Percentiles rank a stretch among this genome's conserved stretches.
Evolutionary conservation across 2,113 vertebrate species (phyloP).

Genomic region (Eptatretus burgeri): DNA sequence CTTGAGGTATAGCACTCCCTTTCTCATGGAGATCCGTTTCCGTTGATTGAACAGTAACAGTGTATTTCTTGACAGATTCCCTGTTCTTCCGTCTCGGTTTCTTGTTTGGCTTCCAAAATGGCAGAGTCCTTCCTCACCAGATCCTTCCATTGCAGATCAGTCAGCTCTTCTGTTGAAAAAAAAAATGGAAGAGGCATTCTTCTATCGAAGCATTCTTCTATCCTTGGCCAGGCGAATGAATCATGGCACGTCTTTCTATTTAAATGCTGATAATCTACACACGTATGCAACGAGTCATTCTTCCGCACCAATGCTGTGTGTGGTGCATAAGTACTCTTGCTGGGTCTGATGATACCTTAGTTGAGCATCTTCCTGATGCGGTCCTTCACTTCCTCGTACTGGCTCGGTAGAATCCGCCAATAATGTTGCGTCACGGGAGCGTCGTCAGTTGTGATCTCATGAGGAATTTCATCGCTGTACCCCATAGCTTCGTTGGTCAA

Average conservation of each 20-base stretch:
- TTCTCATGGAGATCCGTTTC: no score
- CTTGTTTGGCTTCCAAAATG: no score
- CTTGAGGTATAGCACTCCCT: no score
- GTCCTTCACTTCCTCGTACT: not conserved
- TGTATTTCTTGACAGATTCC: no score
- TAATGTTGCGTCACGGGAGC: not conserved
- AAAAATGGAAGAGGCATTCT: no score
- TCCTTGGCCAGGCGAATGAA: not conserved
- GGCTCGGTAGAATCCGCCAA: not conserved
- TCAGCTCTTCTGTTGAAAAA: no score
- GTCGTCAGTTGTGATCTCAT: not conserved
- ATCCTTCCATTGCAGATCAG: no score
- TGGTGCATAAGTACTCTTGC: not conserved
- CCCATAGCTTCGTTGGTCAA: not conserved
- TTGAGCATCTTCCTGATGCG: not conserved
- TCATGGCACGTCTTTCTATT: not conserved
- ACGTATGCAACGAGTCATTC: not conserved
- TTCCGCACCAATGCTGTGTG: not conserved
- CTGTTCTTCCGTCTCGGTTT: no score
- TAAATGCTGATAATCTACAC: not conserved
- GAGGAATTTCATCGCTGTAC: not conserved
- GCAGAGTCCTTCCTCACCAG: no score
- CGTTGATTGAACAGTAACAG: no score
- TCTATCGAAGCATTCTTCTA: no score
- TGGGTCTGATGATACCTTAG: not conserved